phyloP scores from a whole-genome alignment of 2,797 vertebrate species.

The Pampus argenteus region DNA sequence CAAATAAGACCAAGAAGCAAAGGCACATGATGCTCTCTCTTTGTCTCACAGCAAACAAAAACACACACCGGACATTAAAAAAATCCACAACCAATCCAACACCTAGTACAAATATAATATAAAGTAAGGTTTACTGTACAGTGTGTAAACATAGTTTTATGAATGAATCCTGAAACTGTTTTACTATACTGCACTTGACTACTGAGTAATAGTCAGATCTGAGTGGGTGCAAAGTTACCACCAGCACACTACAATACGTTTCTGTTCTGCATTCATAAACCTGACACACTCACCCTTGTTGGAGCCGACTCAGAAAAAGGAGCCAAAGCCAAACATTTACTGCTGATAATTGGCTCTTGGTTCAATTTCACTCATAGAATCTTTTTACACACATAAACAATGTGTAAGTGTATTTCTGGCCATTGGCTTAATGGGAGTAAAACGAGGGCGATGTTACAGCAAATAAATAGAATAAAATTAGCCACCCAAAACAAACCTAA shows the following conservation, averaged over 20 bases:
- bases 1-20: slow-evolving; percentile 17
- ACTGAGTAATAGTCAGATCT: slow-evolving; percentile 11
- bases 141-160: background rate
- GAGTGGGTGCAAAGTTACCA: slow-evolving; percentile 26
- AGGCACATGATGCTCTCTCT: background rate
- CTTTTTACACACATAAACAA: background rate
- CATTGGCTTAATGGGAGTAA: no score
- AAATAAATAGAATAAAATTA: no score
- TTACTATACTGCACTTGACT: background rate
- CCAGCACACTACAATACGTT: slow-evolving; percentile 14
- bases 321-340: slow-evolving; percentile 9
- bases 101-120: slow-evolving; percentile 1
- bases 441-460: no score
- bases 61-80: background rate
- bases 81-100: background rate
- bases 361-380: slow-evolving; percentile 30
- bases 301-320: slow-evolving; percentile 7
- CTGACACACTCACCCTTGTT: background rate
- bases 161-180: slow-evolving; percentile 1
- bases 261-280: slow-evolving; percentile 36
- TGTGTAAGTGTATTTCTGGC: no score
- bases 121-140: background rate
- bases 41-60: slow-evolving; percentile 13
- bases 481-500: no score
- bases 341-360: background rate